Evolutionary conservation across 2,888 invertebrate species (phyloP).

Genomic region (Ephialtes manifestator): DNA sequence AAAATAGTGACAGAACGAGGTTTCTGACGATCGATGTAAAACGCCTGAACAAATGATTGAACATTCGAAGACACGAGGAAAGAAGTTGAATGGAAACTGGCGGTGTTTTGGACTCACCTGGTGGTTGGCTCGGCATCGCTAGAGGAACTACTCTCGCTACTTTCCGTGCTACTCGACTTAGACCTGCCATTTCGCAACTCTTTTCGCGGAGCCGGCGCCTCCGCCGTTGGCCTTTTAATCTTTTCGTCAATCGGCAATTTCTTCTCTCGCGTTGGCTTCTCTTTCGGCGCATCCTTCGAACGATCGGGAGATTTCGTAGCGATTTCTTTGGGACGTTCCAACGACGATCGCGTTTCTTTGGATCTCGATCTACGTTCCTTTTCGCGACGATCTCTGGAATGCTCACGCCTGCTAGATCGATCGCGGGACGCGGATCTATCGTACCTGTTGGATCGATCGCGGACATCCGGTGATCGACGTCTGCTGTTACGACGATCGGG

Average conservation of each 20-base stretch:
- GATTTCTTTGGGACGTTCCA: constrained; percentile 78
- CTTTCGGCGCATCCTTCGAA: constrained; percentile 80
- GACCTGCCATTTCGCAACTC: constrained; percentile 84
- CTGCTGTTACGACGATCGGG: constrained; percentile 82
- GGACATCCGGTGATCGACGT: constrained; percentile 82
- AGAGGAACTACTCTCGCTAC: constrained; percentile 84
- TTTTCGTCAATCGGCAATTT: constrained; percentile 80
- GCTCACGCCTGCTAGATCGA: constrained; percentile 82
- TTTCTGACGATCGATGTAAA: not conserved
- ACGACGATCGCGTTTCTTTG: constrained; percentile 80
- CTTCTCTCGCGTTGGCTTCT: constrained; percentile 73
- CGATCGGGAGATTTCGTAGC: constrained; percentile 82
- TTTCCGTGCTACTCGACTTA: constrained; percentile 84
- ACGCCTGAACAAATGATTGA: not conserved
- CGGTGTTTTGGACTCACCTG: constrained; percentile 78
- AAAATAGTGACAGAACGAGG: constrained; percentile 6
- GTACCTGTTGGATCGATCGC: constrained; percentile 82
- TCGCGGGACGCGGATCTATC: constrained; percentile 84
- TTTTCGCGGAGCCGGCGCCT: constrained; percentile 78
- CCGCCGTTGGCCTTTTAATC: constrained; percentile 76
- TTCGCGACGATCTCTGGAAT: constrained; percentile 85
- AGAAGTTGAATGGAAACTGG: not conserved
- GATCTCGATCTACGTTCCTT: constrained; percentile 85
- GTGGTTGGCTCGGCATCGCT: constrained; percentile 82
- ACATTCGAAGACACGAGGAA: constrained; percentile 22